A percentile compares a stretch with the other conserved stretches of the same genome.
These are phyloP conservation scores for Oligia strigilis DNA, from an alignment of 2,888 invertebrate species.

Conservation along the genomic window DNA sequence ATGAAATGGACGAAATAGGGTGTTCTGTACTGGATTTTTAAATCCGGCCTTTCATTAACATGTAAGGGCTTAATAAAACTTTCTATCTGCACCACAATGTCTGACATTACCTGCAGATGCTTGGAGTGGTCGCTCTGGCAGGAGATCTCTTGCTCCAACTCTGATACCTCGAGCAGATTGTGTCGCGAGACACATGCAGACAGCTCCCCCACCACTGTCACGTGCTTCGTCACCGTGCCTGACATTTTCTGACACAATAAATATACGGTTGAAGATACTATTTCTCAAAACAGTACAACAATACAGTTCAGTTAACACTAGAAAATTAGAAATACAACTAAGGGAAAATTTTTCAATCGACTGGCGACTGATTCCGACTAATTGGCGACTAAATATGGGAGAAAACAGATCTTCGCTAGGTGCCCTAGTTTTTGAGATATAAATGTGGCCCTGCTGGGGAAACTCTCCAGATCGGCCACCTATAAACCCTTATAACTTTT, in stretches of 20 bases:
- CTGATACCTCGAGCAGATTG: slow-evolving; percentile 96
- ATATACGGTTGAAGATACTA: background rate
- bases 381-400: no score
- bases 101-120: slow-evolving; percentile 91
- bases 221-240: slow-evolving; percentile 99
- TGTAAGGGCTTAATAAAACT: background rate
- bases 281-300: background rate
- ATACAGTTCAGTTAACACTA: background rate
- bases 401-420: no score
- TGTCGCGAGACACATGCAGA: slow-evolving; percentile 95
- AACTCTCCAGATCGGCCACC: no score
- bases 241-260: slow-evolving; percentile 93
- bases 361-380: no score
- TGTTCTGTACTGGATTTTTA: background rate
- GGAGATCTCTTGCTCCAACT: slow-evolving; percentile 97
- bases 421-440: no score
- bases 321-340: background rate
- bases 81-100: background rate
- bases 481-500: no score
- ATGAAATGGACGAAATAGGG: background rate
- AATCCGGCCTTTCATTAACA: background rate
- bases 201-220: slow-evolving; percentile 98
- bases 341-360: no score
- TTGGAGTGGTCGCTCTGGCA: slow-evolving; percentile 96
- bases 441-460: no score